phyloP scores from a whole-genome alignment of 2,113 vertebrate genomes.

The Ceyx margarethae region DNA sequence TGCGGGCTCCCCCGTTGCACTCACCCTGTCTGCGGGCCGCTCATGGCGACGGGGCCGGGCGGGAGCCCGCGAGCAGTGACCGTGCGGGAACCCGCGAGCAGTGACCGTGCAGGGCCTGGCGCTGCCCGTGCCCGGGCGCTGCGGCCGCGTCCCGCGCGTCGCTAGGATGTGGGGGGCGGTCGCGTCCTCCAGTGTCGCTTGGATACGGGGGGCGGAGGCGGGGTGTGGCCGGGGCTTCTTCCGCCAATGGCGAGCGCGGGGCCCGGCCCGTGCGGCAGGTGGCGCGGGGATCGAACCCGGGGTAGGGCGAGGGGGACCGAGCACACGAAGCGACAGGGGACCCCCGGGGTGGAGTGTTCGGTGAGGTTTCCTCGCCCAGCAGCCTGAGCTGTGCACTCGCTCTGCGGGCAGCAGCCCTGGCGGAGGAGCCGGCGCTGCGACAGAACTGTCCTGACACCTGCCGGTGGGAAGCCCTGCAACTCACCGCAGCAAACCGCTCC shows the following conservation, averaged over 20 bases:
- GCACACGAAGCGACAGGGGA: no score
- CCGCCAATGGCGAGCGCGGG: not conserved
- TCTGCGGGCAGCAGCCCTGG: not conserved
- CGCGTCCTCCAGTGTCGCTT: not conserved
- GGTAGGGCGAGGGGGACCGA: no score
- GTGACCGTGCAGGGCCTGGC: not conserved
- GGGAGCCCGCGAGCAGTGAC: not conserved
- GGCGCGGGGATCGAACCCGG: no score
- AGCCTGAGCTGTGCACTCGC: not conserved
- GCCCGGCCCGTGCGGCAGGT: no score
- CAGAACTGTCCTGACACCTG: slow-evolving; percentile 62
- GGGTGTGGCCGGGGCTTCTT: not conserved
- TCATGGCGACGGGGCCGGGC: not conserved
- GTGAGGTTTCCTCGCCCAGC: not conserved
- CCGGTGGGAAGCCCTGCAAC: slow-evolving; percentile 15
- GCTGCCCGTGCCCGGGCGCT: no score
- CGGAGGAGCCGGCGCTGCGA: not conserved
- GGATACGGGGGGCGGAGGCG: not conserved
- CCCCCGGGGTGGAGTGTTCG: not conserved
- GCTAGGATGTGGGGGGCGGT: not conserved
- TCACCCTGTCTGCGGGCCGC: not conserved
- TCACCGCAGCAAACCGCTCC: no score
- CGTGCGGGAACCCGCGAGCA: no score
- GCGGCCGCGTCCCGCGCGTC: not conserved
- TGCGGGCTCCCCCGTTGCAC: no score